These are phyloP conservation scores for Illadopsis cleaveri DNA, from an alignment of 2,113 vertebrate genomes.

Conservation along the genomic window DNA sequence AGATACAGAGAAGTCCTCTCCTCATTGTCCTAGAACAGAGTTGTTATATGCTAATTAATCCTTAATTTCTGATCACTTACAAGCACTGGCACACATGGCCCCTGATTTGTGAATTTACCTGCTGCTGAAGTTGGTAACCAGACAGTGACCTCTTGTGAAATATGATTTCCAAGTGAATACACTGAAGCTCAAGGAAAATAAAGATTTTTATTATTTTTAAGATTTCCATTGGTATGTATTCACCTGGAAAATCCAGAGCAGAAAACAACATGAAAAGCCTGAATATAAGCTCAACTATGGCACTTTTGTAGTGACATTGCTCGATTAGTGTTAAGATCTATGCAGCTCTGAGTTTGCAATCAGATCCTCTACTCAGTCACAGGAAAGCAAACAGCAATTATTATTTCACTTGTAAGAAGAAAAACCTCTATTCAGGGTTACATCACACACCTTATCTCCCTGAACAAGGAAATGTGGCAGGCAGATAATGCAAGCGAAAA, in stretches of 20 bases:
- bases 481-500: neutral
- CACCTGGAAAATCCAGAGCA: neutral
- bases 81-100: neutral
- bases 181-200: neutral
- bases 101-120: neutral
- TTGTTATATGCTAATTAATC: neutral
- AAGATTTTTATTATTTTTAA: neutral
- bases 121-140: neutral
- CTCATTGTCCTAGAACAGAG: neutral
- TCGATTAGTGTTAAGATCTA: neutral
- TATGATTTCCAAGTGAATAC: neutral
- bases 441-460: neutral
- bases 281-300: neutral
- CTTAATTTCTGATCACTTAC: neutral
- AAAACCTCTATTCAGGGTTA: neutral
- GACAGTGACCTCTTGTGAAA: neutral
- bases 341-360: neutral
- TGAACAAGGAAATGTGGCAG: conserved; percentile 12
- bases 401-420: neutral
- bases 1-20: neutral
- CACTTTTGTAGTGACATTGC: neutral
- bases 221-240: neutral
- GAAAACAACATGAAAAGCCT: neutral
- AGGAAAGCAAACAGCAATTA: conserved; percentile 5
- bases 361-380: neutral